These are phyloP conservation scores for Mus minutoides DNA, from an alignment of 2,797 vertebrate genomes.

Conservation along the genomic window DNA sequence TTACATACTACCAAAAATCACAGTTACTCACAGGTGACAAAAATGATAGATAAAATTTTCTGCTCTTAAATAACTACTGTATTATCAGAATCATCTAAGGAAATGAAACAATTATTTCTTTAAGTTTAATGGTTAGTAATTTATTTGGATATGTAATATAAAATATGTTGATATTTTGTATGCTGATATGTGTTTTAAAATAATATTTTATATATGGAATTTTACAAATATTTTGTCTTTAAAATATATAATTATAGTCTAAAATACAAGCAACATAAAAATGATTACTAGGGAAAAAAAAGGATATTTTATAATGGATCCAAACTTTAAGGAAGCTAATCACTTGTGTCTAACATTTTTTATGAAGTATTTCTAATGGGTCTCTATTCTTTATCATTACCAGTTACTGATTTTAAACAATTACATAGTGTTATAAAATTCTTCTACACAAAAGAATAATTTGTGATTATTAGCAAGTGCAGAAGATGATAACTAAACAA, in stretches of 20 bases:
- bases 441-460: background rate
- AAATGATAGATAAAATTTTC: slow-evolving; percentile 1
- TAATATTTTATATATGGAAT: background rate
- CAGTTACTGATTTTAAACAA: background rate
- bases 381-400: background rate
- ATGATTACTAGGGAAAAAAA: background rate
- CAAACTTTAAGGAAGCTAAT: background rate
- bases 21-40: background rate
- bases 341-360: background rate
- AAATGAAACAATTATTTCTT: background rate
- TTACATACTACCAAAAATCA: background rate
- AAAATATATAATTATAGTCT: background rate
- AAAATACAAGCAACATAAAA: background rate
- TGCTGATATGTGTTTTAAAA: background rate
- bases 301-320: background rate
- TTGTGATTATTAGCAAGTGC: background rate
- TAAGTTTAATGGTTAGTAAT: background rate
- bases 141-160: background rate
- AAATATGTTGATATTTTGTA: background rate
- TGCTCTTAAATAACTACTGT: background rate
- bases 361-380: background rate
- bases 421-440: slow-evolving; percentile 28
- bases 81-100: background rate
- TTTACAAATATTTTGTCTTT: background rate
- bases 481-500: background rate